These are phyloP conservation scores for Ichneumoninae sp. DNA, from an alignment of 2,888 invertebrate genomes.

Conservation along the genomic window DNA sequence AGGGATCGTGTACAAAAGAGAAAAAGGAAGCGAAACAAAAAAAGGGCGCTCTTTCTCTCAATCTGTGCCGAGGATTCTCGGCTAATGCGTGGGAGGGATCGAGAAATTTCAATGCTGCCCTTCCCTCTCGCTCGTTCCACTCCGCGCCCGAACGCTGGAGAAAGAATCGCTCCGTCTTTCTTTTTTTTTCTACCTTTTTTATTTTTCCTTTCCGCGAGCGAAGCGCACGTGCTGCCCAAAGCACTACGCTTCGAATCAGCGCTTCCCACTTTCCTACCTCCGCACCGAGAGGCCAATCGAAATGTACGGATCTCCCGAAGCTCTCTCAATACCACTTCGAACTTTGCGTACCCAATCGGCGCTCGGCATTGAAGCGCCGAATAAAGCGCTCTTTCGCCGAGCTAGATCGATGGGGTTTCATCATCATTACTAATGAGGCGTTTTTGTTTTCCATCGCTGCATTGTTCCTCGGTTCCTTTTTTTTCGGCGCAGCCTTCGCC, in stretches of 20 bases:
- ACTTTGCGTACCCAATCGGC: slow-evolving; percentile 50
- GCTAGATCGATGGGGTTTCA: slow-evolving; percentile 35
- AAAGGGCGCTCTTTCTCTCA: slow-evolving; percentile 35
- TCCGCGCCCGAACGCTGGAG: slow-evolving; percentile 20
- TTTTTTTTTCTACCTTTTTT: not conserved
- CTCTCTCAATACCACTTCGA: slow-evolving; percentile 48
- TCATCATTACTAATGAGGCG: slow-evolving; percentile 47
- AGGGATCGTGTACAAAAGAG: slow-evolving; percentile 32
- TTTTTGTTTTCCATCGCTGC: slow-evolving; percentile 25
- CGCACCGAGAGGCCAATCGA: slow-evolving; percentile 24
- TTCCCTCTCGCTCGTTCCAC: not conserved
- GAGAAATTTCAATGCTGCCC: slow-evolving; percentile 59
- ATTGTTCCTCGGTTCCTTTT: not conserved
- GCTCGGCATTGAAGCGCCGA: slow-evolving; percentile 6
- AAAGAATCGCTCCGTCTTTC: slow-evolving; percentile 37
- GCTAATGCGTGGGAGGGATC: slow-evolving; percentile 59
- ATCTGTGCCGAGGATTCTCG: slow-evolving; percentile 46
- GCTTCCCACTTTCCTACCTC: slow-evolving; percentile 39
- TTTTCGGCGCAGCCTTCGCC: not conserved
- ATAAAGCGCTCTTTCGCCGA: slow-evolving; percentile 3
- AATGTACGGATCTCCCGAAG: slow-evolving; percentile 42
- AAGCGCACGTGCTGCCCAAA: slow-evolving; percentile 32
- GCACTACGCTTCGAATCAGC: slow-evolving; percentile 24
- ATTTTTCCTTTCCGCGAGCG: slow-evolving; percentile 17
- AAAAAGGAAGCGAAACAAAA: slow-evolving; percentile 31